These are phyloP conservation scores for Araneus ventricosus DNA, from an alignment of 1,140 invertebrate species.

Conservation along the genomic window DNA sequence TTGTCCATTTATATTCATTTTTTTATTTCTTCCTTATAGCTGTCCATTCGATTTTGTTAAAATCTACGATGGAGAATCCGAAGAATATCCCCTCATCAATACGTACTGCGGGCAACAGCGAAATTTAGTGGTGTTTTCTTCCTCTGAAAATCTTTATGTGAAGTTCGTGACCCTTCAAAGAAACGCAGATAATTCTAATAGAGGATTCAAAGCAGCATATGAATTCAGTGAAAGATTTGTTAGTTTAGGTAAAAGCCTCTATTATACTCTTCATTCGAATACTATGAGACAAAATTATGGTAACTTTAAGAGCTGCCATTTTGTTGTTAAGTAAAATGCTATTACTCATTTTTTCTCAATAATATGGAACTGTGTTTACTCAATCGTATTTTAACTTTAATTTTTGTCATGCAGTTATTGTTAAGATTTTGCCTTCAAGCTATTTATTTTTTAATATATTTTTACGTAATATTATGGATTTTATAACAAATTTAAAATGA, in stretches of 20 bases:
- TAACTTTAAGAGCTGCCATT: too few species aligned
- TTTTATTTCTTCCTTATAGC: slow-evolving; percentile 82
- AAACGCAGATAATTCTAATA: slow-evolving; percentile 94
- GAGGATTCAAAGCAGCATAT: slow-evolving; percentile 96
- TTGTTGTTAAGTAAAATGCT: too few species aligned
- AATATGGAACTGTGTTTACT: too few species aligned
- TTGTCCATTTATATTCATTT: not conserved
- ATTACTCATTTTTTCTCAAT: too few species aligned
- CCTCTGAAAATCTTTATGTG: slow-evolving; percentile 91
- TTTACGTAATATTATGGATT: too few species aligned
- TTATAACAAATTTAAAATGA: too few species aligned
- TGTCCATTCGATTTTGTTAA: slow-evolving; percentile 99
- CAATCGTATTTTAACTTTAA: too few species aligned
- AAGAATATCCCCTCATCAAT: slow-evolving; percentile 92
- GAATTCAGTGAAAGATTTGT: slow-evolving; percentile 98
- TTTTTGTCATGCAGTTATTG: too few species aligned
- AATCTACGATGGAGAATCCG: slow-evolving; percentile 95
- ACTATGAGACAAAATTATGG: too few species aligned
- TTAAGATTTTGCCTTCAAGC: too few species aligned
- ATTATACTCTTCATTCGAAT: not conserved
- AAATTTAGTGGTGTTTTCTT: slow-evolving; percentile 96
- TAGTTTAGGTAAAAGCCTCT: slow-evolving; percentile 88
- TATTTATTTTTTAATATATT: too few species aligned
- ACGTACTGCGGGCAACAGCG: slow-evolving; percentile 98
- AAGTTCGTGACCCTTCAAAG: slow-evolving; percentile 93